Evolutionary conservation across 1,140 invertebrate genomes (phyloP).

Genomic region (Halesus radiatus): DNA sequence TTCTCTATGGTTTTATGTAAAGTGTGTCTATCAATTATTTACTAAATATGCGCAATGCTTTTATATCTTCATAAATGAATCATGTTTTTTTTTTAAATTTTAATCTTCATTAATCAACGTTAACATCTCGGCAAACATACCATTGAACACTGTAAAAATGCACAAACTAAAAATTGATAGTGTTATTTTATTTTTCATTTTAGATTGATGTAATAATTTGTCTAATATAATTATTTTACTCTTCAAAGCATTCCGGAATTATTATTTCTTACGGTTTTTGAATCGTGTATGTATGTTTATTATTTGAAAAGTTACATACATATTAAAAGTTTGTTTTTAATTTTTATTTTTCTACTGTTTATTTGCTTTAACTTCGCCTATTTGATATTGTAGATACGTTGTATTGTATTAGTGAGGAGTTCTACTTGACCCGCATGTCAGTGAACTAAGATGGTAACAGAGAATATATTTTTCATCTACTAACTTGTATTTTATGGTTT

Average conservation of each 20-base stretch:
- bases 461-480: slow-evolving; percentile 17
- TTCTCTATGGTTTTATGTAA: no score
- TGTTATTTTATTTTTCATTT: background rate
- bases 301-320: background rate
- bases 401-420: slow-evolving; percentile 5
- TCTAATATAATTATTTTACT: no score
- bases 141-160: background rate
- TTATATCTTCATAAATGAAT: no score
- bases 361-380: background rate
- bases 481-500: background rate
- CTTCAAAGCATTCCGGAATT: no score
- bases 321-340: background rate
- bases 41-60: no score
- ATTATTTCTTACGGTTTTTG: no score
- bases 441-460: slow-evolving; percentile 3
- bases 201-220: no score
- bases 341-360: slow-evolving; percentile 2
- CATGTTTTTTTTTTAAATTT: no score
- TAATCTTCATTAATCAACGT: no score
- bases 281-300: background rate
- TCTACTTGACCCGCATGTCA: background rate
- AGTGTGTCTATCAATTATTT: no score
- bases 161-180: background rate
- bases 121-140: no score
- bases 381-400: slow-evolving; percentile 3